These are phyloP conservation scores for Sisyra terminalis DNA, from an alignment of 2,888 invertebrate genomes.

Conservation along the genomic window DNA sequence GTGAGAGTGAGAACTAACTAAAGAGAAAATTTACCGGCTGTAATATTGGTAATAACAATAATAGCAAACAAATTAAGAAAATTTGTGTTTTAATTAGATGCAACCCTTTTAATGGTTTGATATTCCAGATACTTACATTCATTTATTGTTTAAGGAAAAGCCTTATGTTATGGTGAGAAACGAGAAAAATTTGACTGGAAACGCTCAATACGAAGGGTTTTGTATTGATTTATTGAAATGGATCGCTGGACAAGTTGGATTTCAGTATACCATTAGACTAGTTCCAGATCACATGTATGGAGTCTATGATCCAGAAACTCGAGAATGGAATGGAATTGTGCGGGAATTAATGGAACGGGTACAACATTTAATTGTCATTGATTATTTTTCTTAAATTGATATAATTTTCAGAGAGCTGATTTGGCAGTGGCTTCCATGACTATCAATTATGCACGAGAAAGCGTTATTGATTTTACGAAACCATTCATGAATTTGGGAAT, in stretches of 20 bases:
- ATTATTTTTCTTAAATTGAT: background rate
- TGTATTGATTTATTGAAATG: slow-evolving; percentile 76
- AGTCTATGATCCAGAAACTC: slow-evolving; percentile 70
- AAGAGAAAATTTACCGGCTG: no score
- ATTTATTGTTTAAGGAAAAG: slow-evolving; percentile 48
- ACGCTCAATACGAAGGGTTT: slow-evolving; percentile 78
- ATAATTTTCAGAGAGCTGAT: slow-evolving; percentile 65
- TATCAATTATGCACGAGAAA: slow-evolving; percentile 90
- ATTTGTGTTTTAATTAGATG: no score
- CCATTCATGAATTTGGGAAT: slow-evolving; percentile 98
- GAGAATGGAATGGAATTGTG: slow-evolving; percentile 83
- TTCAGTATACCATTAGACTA: slow-evolving; percentile 68
- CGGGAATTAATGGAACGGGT: slow-evolving; percentile 75
- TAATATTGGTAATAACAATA: no score
- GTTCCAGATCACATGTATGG: slow-evolving; percentile 85
- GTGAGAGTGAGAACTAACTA: no score
- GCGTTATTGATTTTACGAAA: slow-evolving; percentile 93
- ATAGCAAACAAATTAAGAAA: no score
- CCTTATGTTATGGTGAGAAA: slow-evolving; percentile 85
- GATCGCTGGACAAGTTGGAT: slow-evolving; percentile 71
- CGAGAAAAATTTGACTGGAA: slow-evolving; percentile 71
- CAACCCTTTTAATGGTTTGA: no score
- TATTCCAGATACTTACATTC: no score
- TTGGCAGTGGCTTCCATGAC: slow-evolving; percentile 95
- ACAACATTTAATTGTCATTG: slow-evolving; percentile 16